phyloP scores from a whole-genome alignment of 2,797 vertebrate species.

The Vireo griseus region DNA sequence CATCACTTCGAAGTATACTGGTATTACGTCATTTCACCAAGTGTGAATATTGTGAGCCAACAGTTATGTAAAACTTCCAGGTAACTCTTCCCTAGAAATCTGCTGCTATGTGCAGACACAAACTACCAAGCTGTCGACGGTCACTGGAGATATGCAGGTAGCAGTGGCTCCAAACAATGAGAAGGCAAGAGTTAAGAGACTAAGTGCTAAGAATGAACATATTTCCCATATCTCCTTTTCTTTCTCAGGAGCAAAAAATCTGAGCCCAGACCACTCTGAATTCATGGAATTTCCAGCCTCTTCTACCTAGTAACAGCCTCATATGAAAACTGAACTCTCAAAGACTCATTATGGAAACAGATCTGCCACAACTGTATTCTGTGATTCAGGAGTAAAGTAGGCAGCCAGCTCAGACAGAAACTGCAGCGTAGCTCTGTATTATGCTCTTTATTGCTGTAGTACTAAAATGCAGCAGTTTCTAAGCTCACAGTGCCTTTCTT shows the following conservation, averaged over 20 bases:
- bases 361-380: background rate
- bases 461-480: background rate
- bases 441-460: background rate
- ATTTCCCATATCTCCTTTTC: background rate
- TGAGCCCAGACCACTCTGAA: background rate
- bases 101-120: background rate
- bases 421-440: background rate
- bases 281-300: background rate
- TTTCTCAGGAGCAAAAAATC: background rate
- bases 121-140: background rate
- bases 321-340: background rate
- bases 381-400: background rate
- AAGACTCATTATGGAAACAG: conserved; percentile 22
- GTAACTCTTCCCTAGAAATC: background rate
- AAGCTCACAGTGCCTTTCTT: background rate
- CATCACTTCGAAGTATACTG: background rate
- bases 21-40: background rate
- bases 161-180: background rate
- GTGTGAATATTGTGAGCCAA: background rate
- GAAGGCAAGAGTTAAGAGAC: background rate
- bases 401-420: background rate
- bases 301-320: background rate
- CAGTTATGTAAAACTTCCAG: background rate
- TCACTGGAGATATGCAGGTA: background rate
- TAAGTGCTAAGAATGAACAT: background rate